Conservation (phyloP, 2,797 vertebrate species). For the Falco berigora region DNA sequence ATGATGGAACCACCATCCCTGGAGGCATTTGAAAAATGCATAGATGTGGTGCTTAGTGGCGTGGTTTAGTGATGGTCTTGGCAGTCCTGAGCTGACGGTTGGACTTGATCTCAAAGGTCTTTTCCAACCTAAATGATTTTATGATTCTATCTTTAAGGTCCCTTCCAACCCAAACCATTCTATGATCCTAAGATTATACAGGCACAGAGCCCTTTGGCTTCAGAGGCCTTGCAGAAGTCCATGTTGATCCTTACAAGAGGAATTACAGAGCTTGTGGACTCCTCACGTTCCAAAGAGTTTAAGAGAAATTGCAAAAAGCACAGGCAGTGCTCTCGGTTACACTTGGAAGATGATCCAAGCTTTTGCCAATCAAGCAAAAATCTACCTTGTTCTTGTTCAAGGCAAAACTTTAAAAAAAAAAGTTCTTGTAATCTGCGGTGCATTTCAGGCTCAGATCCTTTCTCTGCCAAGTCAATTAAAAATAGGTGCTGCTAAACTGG, state of each 20-base stretch:
- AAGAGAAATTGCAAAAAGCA: neutral
- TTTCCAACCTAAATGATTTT: too few relatives aligned
- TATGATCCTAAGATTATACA: neutral
- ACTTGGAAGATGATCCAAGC: neutral
- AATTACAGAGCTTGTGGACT: neutral
- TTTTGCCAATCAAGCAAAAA: neutral
- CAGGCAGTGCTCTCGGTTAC: neutral
- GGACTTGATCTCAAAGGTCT: too few relatives aligned
- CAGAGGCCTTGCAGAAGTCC: neutral
- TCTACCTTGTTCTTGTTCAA: neutral
- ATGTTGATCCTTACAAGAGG: neutral
- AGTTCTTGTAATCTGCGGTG: neutral
- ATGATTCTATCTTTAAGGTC: too few relatives aligned
- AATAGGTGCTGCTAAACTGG: neutral
- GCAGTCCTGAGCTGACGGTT: too few relatives aligned
- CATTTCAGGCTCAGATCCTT: neutral
- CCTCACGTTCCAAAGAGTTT: neutral
- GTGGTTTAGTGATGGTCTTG: too few relatives aligned
- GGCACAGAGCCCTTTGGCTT: neutral
- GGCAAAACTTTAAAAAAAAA: neutral
- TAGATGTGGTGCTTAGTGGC: neutral
- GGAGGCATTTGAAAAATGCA: too few relatives aligned
- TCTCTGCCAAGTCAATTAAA: slow-evolving; percentile 49
- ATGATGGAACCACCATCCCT: too few relatives aligned
- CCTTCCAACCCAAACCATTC: too few relatives aligned